Percentiles rank a stretch among this genome's conserved stretches.
Evolutionary conservation across 1,140 invertebrate genomes (phyloP).

Genomic region (Drosophila kohkoa): DNA sequence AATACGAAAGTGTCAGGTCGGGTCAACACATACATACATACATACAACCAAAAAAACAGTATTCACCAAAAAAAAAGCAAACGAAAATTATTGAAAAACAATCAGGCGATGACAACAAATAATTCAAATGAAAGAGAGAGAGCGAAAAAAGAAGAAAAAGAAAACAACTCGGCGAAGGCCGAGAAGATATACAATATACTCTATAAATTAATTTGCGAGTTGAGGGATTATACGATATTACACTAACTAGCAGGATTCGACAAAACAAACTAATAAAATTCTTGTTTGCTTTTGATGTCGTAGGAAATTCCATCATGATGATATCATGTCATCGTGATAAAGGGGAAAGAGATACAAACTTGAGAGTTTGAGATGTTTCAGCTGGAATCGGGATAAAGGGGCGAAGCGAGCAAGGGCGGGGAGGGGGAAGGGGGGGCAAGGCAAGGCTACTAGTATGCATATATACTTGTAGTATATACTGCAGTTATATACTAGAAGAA

Average conservation of each 20-base stretch:
- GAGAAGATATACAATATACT: too few relatives aligned
- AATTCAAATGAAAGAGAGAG: background rate
- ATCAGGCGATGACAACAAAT: background rate
- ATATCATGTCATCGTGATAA: conserved; percentile 3
- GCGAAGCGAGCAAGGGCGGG: too few relatives aligned
- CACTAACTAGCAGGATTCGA: too few relatives aligned
- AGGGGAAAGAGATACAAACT: background rate
- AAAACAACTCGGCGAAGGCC: too few relatives aligned
- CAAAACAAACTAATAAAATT: too few relatives aligned
- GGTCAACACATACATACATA: conserved; percentile 55
- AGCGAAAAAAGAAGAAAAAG: background rate
- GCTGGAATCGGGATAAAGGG: background rate
- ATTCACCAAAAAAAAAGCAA: background rate
- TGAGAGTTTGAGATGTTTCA: background rate
- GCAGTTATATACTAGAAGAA: background rate
- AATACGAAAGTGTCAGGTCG: conserved; percentile 80
- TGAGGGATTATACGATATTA: too few relatives aligned
- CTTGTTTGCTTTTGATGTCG: background rate
- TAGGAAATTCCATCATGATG: conserved; percentile 1
- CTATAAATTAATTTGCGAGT: too few relatives aligned
- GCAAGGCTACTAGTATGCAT: background rate
- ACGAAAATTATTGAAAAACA: conserved; percentile 3
- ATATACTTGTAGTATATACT: conserved; percentile 1
- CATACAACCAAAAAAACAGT: conserved; percentile 5
- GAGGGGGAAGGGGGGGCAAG: background rate